These are phyloP conservation scores for Muscina levida DNA, from an alignment of 2,888 invertebrate species.

Conservation along the genomic window DNA sequence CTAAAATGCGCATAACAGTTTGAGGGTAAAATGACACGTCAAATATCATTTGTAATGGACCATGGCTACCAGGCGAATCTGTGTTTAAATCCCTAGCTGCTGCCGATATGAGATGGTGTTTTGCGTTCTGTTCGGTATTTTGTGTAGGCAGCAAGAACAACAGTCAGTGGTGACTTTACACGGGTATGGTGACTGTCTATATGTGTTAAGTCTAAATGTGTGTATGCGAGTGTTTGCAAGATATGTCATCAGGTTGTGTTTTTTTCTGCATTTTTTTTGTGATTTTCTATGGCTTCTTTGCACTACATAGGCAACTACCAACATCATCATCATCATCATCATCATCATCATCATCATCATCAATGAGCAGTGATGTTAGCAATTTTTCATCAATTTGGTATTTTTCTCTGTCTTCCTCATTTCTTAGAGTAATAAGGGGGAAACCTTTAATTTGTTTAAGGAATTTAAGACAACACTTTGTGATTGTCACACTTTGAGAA, in stretches of 20 bases:
- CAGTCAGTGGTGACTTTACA: too few relatives aligned
- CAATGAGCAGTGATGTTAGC: background rate
- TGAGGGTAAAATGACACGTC: conserved; percentile 47
- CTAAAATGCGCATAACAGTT: conserved; percentile 46
- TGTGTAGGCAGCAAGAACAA: too few relatives aligned
- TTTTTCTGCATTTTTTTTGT: background rate
- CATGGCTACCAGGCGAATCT: conserved; percentile 18
- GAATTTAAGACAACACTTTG: too few relatives aligned
- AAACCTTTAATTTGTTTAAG: too few relatives aligned
- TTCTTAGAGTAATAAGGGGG: too few relatives aligned
- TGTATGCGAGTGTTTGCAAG: background rate
- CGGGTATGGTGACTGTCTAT: too few relatives aligned
- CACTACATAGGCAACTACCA: background rate
- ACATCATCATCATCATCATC: background rate
- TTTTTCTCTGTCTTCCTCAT: too few relatives aligned
- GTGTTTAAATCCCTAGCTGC: background rate
- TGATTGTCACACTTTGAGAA: too few relatives aligned
- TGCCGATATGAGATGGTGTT: too few relatives aligned
- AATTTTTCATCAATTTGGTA: conserved; percentile 1
- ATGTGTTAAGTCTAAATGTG: too few relatives aligned
- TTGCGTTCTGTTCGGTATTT: too few relatives aligned
- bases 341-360: background rate
- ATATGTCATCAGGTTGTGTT: background rate
- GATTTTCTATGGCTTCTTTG: conserved; percentile 22
- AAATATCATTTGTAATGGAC: conserved; percentile 42